A percentile compares a stretch with the other conserved stretches of the same genome.
These are phyloP conservation scores for Neomorphus geoffroyi DNA, from an alignment of 2,797 vertebrate genomes.

Conservation along the genomic window DNA sequence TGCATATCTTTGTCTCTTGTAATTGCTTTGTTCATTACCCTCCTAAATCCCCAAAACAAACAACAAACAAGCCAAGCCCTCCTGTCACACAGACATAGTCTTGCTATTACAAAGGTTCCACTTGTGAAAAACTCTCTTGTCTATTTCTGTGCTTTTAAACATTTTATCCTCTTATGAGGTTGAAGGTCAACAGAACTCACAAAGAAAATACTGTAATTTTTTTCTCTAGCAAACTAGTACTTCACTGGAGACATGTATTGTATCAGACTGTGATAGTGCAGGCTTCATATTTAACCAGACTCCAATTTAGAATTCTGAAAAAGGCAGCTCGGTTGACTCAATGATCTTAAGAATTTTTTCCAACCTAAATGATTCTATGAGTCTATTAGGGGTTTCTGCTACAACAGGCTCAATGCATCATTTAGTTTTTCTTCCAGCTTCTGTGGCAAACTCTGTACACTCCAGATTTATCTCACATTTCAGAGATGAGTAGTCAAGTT, in stretches of 20 bases:
- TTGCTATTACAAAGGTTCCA: slow-evolving; percentile 15
- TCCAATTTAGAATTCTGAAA: background rate
- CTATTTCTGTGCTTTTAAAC: slow-evolving; percentile 30
- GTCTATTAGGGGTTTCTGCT: background rate
- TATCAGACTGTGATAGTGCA: background rate
- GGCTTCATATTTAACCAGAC: background rate
- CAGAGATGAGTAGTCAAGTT: background rate
- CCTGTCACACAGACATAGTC: background rate
- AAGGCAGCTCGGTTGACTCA: background rate
- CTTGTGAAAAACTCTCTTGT: slow-evolving; percentile 13
- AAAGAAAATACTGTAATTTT: slow-evolving; percentile 12
- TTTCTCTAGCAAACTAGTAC: background rate
- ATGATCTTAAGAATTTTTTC: background rate
- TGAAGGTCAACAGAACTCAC: slow-evolving; percentile 38
- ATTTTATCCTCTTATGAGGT: slow-evolving; percentile 42
- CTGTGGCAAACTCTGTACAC: background rate
- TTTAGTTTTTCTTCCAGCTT: background rate
- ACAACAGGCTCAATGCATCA: background rate
- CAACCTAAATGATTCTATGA: background rate
- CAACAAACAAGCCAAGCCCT: slow-evolving; percentile 1
- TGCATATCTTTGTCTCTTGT: slow-evolving; percentile 41
- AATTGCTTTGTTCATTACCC: slow-evolving; percentile 61
- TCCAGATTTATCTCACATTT: background rate
- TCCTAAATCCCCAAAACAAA: slow-evolving; percentile 31
- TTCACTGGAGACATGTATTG: background rate